Base-by-base conservation (phyloP, 2,113 vertebrate genomes). In the Gadus chalcogrammus region DNA sequence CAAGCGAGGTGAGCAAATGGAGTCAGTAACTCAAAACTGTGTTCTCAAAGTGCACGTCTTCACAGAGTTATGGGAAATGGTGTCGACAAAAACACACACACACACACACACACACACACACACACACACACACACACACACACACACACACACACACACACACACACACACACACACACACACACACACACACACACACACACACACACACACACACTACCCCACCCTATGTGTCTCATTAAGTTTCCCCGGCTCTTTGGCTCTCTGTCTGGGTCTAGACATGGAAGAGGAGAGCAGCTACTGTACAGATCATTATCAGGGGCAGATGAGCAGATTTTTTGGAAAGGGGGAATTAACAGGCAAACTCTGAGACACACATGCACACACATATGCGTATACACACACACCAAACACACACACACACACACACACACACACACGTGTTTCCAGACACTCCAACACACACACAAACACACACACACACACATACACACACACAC, bases 281-380 rank as follows among this genome's bases (percentile, higher is more conserved):
- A 64, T 0, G 67, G 61, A 42, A 68, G 76, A 79, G 77, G 20
- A 71, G 70, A 71, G 79, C 70, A 82, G 77, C 8, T 48, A 48
- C 67, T 77, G 64, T 80, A 80, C 82, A 85, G 85, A 88, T 88
- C 82, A 87, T 89, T 82, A 88, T 87, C 83, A 74, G 76, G 65
- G 15, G 56, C 71, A 85, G 77, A 82, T 66, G 59, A 73, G 72
- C 77, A 65, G 73, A 79, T 75, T 84, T 73, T 73, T 72, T 71
- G 68, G 81, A 71, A 85, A 71, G 77, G 72, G 42, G 70, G 75
- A 76, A 69, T 74, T 77, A 75, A 62, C 62, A 69, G 74, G 76
- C 56, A 20, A 65, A 64, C 68, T 77, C 64, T 83, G 75, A 81
- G 76, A 77, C 73, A 61, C 18, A 24, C 6, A 13, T 53, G 58